These are phyloP conservation scores for Paramormyrops kingsleyae DNA, from an alignment of 2,113 vertebrate species.

Conservation along the genomic window DNA sequence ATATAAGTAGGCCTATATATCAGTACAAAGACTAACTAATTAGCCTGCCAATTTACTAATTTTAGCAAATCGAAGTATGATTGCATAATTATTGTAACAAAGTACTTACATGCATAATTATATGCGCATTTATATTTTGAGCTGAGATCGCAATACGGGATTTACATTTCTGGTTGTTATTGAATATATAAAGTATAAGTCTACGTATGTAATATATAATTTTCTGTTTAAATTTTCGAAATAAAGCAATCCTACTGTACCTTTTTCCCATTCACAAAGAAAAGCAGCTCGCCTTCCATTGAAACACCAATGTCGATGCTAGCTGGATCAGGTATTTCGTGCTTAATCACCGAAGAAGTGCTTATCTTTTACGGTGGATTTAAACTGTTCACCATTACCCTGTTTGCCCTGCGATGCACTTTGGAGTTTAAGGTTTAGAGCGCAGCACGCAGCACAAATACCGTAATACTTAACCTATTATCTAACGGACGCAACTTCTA, in stretches of 20 bases:
- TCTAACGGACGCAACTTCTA: background rate
- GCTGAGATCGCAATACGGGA: background rate
- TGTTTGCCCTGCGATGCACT: background rate
- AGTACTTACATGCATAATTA: background rate
- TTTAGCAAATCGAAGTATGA: background rate
- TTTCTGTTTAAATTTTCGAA: background rate
- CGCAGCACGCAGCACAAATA: background rate
- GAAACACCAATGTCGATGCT: background rate
- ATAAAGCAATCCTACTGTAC: conserved; percentile 55
- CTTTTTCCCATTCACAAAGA: conserved; percentile 95
- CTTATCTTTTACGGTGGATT: background rate
- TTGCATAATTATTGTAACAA: background rate
- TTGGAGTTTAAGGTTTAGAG: background rate
- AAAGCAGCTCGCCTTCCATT: conserved; percentile 65
- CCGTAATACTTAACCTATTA: background rate
- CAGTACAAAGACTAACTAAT: background rate
- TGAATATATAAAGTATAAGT: background rate
- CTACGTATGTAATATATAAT: background rate
- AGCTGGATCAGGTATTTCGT: background rate
- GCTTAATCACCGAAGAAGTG: background rate
- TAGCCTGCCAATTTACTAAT: background rate
- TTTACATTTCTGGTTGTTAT: background rate
- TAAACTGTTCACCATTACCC: background rate
- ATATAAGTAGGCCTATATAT: background rate
- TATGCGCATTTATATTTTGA: background rate